phyloP scores from a whole-genome alignment of 2,888 invertebrate genomes.

The Amblyjoppa proteus region DNA sequence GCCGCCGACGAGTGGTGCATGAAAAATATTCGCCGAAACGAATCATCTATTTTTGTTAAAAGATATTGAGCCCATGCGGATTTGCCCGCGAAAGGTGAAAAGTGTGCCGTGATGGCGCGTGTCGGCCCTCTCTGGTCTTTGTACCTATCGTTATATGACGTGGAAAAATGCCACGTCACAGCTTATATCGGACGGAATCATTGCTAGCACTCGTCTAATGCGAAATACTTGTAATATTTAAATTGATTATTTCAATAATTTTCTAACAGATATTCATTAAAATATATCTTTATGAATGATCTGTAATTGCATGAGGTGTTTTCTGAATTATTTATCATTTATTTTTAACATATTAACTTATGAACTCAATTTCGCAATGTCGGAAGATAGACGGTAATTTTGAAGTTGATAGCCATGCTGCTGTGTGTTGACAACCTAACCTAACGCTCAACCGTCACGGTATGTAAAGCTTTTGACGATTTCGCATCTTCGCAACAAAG shows the following conservation, averaged over 20 bases:
- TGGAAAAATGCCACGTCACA: no score
- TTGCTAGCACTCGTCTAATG: neutral
- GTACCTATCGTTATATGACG: no score
- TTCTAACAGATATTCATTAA: neutral
- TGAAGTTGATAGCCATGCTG: neutral
- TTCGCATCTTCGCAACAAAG: neutral
- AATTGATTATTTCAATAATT: neutral
- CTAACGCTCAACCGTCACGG: neutral
- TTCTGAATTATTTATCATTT: constrained; percentile 14
- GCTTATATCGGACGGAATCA: neutral
- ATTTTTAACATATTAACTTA: constrained; percentile 15
- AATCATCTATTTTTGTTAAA: no score
- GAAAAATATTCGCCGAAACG: no score
- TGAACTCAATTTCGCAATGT: neutral
- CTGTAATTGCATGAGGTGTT: neutral
- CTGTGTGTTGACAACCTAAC: constrained; percentile 1
- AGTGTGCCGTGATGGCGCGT: no score
- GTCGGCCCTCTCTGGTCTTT: no score
- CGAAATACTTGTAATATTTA: neutral
- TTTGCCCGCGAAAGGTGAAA: no score
- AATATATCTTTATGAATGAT: constrained; percentile 3
- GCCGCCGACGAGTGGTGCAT: no score
- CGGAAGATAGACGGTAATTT: constrained; percentile 1
- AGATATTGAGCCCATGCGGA: no score
- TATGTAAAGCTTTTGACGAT: no score